Conservation (phyloP, 2,113 vertebrate species). For the rabbit (Oryctolagus cuniculus) region DNA sequence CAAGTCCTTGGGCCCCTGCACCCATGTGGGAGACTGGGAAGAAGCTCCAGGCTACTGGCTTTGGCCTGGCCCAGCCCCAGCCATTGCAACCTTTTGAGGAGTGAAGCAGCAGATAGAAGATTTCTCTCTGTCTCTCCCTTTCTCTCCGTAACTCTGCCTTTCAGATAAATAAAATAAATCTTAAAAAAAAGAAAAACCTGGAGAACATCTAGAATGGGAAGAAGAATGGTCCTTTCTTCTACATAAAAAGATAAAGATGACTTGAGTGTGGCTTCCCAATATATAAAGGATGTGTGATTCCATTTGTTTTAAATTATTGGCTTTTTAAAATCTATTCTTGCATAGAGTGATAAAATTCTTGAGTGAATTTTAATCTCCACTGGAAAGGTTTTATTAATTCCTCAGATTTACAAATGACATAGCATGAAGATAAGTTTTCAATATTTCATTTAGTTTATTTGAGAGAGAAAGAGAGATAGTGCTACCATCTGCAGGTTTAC, state of each 20-base stretch:
- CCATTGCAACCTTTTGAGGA: too few relatives aligned
- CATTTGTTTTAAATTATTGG: neutral
- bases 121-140: too few relatives aligned
- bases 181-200: too few relatives aligned
- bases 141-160: too few relatives aligned
- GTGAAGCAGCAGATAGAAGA: too few relatives aligned
- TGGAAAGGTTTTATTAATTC: slow-evolving; percentile 5
- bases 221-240: neutral
- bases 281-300: neutral
- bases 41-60: too few relatives aligned
- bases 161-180: too few relatives aligned
- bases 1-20: too few relatives aligned
- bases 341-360: neutral
- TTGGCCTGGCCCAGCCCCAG: too few relatives aligned
- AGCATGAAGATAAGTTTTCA: slow-evolving; percentile 27
- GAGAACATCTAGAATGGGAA: neutral
- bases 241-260: neutral
- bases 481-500: too few relatives aligned
- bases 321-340: neutral
- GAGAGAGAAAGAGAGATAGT: too few relatives aligned
- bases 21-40: too few relatives aligned
- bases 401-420: slow-evolving; percentile 2
- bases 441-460: neutral
- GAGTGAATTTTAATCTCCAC: slow-evolving; percentile 31
- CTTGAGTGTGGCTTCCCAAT: neutral